These are phyloP conservation scores for Drosophila nasuta DNA, from an alignment of 1,140 invertebrate genomes.

Conservation along the genomic window DNA sequence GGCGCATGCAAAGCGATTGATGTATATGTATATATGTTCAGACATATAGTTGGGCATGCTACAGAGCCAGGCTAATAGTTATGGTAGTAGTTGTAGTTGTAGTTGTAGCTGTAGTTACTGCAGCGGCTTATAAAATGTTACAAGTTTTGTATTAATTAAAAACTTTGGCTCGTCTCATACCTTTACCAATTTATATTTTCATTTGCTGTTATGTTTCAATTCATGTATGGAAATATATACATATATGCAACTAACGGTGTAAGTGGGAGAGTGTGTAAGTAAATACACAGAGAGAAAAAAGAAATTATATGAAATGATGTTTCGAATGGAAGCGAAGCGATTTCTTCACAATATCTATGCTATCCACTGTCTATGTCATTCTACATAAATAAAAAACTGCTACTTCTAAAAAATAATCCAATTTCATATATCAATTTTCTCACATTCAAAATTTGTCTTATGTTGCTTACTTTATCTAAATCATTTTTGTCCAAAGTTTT, in stretches of 20 bases:
- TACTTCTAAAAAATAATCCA: too few species aligned
- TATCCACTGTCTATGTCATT: too few species aligned
- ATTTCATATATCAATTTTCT: too few species aligned
- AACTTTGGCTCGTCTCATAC: conserved; percentile 65
- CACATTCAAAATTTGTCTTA: too few species aligned
- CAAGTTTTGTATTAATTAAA: conserved; percentile 84
- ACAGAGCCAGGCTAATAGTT: conserved; percentile 57
- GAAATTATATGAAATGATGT: too few species aligned
- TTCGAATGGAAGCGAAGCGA: too few species aligned
- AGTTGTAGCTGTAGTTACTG: conserved; percentile 32
- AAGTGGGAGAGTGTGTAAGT: conserved; percentile 31
- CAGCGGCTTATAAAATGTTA: conserved; percentile 82
- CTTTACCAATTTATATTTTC: conserved; percentile 57
- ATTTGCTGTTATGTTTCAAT: conserved; percentile 46
- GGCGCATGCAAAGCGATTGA: conserved; percentile 37
- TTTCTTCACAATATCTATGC: too few species aligned
- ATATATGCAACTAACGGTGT: conserved; percentile 14
- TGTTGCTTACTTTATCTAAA: too few species aligned
- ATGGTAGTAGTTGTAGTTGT: conserved; percentile 54
- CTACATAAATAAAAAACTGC: too few species aligned
- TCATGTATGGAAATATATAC: conserved; percentile 30
- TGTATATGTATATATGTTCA: conserved; percentile 26
- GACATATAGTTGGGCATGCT: conserved; percentile 20
- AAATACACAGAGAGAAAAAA: too few species aligned
- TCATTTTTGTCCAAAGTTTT: too few species aligned